Conservation (phyloP, 1,140 invertebrate species). For the Drosophila melanogaster region DNA sequence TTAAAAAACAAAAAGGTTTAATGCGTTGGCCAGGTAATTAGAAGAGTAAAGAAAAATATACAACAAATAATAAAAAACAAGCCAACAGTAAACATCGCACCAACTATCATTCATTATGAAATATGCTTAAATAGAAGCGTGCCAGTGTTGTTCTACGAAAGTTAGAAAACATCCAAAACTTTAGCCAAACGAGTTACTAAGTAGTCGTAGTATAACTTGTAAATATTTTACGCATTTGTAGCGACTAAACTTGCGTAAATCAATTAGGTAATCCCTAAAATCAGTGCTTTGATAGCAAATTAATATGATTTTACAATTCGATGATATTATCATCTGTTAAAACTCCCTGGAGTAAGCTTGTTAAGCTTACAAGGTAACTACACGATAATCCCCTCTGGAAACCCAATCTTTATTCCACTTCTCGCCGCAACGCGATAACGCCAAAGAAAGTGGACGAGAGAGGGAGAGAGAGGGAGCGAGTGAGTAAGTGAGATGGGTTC, state of each 20-base stretch:
- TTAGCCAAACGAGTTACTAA: not conserved
- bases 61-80: not conserved
- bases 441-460: too few relatives aligned
- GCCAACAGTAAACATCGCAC: not conserved
- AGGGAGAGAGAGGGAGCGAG: not conserved
- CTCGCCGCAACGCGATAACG: conserved; percentile 15
- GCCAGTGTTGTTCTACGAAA: not conserved
- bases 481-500: conserved; percentile 1
- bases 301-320: not conserved
- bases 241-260: conserved; percentile 26
- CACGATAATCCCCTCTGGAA: conserved; percentile 20
- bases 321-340: not conserved
- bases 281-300: not conserved
- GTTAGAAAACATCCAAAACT: not conserved
- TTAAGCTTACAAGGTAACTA: conserved; percentile 26
- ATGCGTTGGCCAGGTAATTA: not conserved
- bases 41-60: not conserved
- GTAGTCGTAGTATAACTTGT: too few relatives aligned
- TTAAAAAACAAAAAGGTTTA: too few relatives aligned
- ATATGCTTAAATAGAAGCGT: too few relatives aligned
- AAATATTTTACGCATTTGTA: conserved; percentile 18
- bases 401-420: conserved; percentile 4
- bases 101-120: too few relatives aligned
- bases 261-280: not conserved
- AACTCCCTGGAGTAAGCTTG: not conserved